Conservation (phyloP, 2,888 invertebrate species). For the Fragum whitleyi region DNA sequence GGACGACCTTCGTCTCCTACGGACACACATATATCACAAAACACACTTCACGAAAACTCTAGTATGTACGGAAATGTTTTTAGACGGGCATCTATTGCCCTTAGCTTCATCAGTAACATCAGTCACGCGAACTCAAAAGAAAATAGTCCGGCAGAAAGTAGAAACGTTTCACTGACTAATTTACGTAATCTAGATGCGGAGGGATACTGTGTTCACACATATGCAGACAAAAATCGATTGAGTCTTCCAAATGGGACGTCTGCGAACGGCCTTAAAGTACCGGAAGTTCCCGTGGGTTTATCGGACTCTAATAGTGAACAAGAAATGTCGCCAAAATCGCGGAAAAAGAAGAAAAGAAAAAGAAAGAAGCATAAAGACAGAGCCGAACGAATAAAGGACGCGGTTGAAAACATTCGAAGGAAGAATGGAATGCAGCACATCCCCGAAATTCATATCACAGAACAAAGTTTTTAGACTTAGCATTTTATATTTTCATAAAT, state of each 20-base stretch:
- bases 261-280: not conserved
- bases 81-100: constrained; percentile 67
- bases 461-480: constrained; percentile 11
- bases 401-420: constrained; percentile 1
- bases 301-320: constrained; percentile 17
- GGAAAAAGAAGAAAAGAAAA: constrained; percentile 39
- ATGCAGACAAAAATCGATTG: constrained; percentile 7
- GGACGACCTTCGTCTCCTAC: constrained; percentile 71
- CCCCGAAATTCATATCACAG: constrained; percentile 27
- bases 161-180: constrained; percentile 11
- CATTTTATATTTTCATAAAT: not conserved
- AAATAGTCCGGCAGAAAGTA: constrained; percentile 50
- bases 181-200: constrained; percentile 36
- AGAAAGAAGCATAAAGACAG: constrained; percentile 31
- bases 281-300: not conserved
- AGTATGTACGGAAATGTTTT: constrained; percentile 73
- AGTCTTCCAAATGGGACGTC: not conserved
- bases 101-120: constrained; percentile 64
- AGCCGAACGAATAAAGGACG: constrained; percentile 8
- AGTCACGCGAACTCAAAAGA: constrained; percentile 52
- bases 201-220: not conserved
- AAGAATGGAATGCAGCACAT: constrained; percentile 2
- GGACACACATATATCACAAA: constrained; percentile 66
- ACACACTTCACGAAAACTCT: constrained; percentile 58
- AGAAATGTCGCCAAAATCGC: not conserved